phyloP scores from a whole-genome alignment of 2,888 invertebrate species.

The Scaptomyza cyrtandrae region DNA sequence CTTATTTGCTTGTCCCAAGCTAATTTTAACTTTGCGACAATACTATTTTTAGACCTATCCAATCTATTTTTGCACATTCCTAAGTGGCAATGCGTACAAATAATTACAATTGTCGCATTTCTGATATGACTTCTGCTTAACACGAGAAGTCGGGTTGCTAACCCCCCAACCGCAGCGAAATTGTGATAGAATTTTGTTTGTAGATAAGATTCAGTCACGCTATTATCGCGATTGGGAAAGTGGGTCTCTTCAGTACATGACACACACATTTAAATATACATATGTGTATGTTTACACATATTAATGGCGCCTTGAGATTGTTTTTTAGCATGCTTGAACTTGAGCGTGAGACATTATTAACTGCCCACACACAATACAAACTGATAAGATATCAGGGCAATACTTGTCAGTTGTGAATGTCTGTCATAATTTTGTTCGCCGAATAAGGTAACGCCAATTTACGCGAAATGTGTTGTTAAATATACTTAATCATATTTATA shows the following conservation, averaged over 20 bases:
- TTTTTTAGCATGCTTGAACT: slow-evolving; percentile 38
- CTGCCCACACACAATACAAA: slow-evolving; percentile 9
- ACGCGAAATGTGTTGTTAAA: slow-evolving; percentile 22
- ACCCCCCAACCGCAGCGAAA: slow-evolving; percentile 10
- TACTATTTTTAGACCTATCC: slow-evolving; percentile 39
- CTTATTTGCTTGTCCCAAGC: not conserved
- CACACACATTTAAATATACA: not conserved
- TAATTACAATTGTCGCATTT: slow-evolving; percentile 12
- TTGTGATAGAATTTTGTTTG: not conserved
- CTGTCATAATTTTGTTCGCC: slow-evolving; percentile 13
- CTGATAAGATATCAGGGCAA: slow-evolving; percentile 42
- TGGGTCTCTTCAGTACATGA: slow-evolving; percentile 25
- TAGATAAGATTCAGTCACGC: slow-evolving; percentile 33
- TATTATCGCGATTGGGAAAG: slow-evolving; percentile 40
- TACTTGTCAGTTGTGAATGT: slow-evolving; percentile 3
- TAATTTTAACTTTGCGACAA: slow-evolving; percentile 49
- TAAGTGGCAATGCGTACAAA: slow-evolving; percentile 1
- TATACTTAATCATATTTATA: slow-evolving; percentile 7
- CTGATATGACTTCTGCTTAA: slow-evolving; percentile 12
- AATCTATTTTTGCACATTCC: slow-evolving; percentile 43
- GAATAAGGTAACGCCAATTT: slow-evolving; percentile 35
- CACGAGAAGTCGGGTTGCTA: slow-evolving; percentile 26
- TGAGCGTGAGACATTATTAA: slow-evolving; percentile 26
- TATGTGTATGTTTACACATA: not conserved
- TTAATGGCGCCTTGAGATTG: slow-evolving; percentile 28